Conservation (phyloP, 2,797 vertebrate species). For the Molossus molossus region DNA sequence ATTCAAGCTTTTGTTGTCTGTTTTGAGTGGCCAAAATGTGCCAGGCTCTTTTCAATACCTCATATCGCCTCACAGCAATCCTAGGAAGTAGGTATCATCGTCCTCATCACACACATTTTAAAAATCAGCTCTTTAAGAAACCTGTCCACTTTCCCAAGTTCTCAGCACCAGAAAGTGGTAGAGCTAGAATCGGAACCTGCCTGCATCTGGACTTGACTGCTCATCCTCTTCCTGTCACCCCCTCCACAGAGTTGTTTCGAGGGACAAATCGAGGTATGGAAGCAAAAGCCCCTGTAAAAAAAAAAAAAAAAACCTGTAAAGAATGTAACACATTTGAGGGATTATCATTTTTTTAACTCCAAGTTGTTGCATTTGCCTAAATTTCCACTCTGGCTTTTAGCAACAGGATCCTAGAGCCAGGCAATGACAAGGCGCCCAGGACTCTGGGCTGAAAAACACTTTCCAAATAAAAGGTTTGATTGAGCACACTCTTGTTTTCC, state of each 20-base stretch:
- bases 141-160: not conserved
- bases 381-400: conserved; percentile 75
- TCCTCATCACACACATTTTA: not conserved
- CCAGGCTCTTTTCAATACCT: not conserved
- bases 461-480: conserved; percentile 85
- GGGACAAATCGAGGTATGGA: not conserved
- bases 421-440: conserved; percentile 41
- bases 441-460: conserved; percentile 76
- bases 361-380: conserved; percentile 65
- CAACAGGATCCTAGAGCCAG: conserved; percentile 39
- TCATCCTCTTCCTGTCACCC: not conserved
- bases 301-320: conserved; percentile 47
- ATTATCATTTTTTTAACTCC: conserved; percentile 37
- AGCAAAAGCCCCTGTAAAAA: not conserved
- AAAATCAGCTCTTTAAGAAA: not conserved
- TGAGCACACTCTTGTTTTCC: conserved; percentile 77
- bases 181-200: not conserved
- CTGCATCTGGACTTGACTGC: not conserved
- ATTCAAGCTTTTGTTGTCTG: not conserved
- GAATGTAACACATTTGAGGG: conserved; percentile 54
- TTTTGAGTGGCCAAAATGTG: not conserved
- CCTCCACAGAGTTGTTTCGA: not conserved
- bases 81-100: not conserved
- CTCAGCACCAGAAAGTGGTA: not conserved
- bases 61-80: not conserved